phyloP scores from a whole-genome alignment of 2,797 vertebrate genomes.

The Limosa lapponica region DNA sequence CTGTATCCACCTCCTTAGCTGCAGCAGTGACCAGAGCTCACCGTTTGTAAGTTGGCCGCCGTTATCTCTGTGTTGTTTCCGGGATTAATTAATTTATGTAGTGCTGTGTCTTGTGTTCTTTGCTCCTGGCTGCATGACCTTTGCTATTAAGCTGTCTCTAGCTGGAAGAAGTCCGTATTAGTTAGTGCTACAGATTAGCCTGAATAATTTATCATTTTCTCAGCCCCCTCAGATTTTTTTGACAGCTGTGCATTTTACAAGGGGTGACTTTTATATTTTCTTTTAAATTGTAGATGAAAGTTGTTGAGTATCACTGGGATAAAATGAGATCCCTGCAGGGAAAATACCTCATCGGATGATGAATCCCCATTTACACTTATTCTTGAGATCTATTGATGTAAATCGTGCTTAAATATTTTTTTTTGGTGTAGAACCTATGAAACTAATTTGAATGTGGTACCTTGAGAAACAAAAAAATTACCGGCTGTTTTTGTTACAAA shows the following conservation, averaged over 20 bases:
- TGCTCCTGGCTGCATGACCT: neutral
- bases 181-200: neutral
- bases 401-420: neutral
- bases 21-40: neutral
- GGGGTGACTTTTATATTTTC: neutral
- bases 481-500: neutral
- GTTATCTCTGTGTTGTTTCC: neutral
- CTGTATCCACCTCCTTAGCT: neutral
- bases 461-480: neutral
- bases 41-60: neutral
- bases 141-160: neutral
- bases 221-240: neutral
- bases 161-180: neutral
- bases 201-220: neutral
- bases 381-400: neutral
- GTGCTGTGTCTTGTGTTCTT: neutral
- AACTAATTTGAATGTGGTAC: neutral
- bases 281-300: constrained; percentile 12
- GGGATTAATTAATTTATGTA: neutral
- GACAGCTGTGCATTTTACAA: neutral
- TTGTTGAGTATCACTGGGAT: neutral
- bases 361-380: neutral
- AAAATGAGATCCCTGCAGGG: constrained; percentile 15
- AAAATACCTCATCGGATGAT: neutral
- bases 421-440: neutral